phyloP scores from a whole-genome alignment of 2,797 vertebrate species.

The Sebastes trivittatus region DNA sequence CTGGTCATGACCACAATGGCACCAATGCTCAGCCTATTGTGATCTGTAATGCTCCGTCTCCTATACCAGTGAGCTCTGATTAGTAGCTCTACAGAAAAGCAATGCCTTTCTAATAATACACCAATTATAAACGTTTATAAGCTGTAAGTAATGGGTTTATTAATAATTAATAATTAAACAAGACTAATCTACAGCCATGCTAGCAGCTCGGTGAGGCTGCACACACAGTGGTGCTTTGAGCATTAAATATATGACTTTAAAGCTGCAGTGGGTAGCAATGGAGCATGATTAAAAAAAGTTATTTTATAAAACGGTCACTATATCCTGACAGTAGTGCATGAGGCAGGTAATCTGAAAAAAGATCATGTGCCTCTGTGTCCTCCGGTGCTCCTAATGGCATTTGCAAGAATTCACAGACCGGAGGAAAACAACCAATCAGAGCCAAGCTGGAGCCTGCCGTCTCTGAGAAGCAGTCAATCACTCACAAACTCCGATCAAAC shows the following conservation, averaged over 20 bases:
- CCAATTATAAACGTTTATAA: background rate
- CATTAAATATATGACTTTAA: no score
- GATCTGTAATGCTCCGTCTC: conserved; percentile 68
- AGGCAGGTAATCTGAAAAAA: background rate
- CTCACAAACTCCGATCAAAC: no score
- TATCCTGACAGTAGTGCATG: no score
- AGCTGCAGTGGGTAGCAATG: no score
- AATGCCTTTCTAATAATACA: background rate
- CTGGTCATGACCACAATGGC: conserved; percentile 82
- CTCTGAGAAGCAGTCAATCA: no score
- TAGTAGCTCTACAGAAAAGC: background rate
- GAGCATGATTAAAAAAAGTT: no score
- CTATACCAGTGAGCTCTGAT: conserved; percentile 36
- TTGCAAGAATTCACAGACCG: no score
- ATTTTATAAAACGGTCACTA: no score
- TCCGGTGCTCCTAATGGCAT: no score
- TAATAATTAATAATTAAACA: background rate
- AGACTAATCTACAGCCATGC: background rate
- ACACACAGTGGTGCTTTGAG: background rate
- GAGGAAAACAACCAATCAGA: no score
- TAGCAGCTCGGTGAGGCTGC: background rate
- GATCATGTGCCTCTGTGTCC: no score
- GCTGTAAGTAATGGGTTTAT: background rate
- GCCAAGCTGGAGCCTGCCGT: no score
- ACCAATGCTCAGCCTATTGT: conserved; percentile 75